phyloP scores from a whole-genome alignment of 2,888 invertebrate species.

The Diadegma fenestrale region DNA sequence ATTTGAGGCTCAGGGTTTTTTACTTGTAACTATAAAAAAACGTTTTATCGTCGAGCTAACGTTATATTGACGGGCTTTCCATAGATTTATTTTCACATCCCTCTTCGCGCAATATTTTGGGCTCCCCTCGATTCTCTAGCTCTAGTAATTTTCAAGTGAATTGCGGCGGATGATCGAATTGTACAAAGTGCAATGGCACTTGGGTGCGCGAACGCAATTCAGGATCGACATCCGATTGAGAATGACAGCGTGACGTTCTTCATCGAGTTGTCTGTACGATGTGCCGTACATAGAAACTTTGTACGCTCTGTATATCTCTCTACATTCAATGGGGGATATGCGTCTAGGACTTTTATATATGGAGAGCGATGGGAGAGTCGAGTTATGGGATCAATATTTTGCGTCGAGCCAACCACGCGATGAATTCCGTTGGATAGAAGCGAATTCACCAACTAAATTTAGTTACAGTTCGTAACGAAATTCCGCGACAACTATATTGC shows the following conservation, averaged over 20 bases:
- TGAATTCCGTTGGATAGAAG: constrained; percentile 63
- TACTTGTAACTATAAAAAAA: not conserved
- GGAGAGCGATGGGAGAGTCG: constrained; percentile 33
- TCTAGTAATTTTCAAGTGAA: constrained; percentile 34
- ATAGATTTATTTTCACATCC: not conserved
- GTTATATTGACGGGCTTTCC: not conserved
- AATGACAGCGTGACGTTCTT: constrained; percentile 63
- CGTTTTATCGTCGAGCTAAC: not conserved
- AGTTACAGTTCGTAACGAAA: constrained; percentile 83
- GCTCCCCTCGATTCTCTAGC: not conserved
- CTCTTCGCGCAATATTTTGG: not conserved
- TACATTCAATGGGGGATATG: constrained; percentile 14
- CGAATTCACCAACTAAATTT: constrained; percentile 77
- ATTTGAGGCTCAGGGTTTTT: not conserved
- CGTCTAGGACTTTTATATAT: constrained; percentile 53
- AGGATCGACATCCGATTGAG: constrained; percentile 63
- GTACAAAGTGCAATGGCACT: constrained; percentile 46
- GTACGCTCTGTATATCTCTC: constrained; percentile 4
- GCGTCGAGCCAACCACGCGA: constrained; percentile 59
- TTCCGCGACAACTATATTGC: constrained; percentile 70
- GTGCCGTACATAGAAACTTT: constrained; percentile 7
- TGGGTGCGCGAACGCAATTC: constrained; percentile 58
- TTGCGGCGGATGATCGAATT: constrained; percentile 41
- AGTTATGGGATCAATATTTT: constrained; percentile 60
- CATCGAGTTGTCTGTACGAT: constrained; percentile 21